Conservation (phyloP, 2,888 invertebrate genomes). For the Drosophila austrosaltans region DNA sequence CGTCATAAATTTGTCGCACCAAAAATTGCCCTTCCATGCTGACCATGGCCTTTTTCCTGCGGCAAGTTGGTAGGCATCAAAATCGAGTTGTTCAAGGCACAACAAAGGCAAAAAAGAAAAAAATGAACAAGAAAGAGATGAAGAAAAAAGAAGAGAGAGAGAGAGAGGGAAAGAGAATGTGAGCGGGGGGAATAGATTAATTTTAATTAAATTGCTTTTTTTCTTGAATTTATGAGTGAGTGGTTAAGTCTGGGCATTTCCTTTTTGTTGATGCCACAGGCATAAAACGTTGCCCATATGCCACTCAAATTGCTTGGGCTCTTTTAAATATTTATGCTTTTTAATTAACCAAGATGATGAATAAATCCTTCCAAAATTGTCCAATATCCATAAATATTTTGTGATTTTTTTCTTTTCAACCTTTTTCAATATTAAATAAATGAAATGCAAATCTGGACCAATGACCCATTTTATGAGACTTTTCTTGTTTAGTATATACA, state of each 20-base stretch:
- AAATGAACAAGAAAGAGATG: conserved; percentile 46
- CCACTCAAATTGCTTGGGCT: conserved; percentile 29
- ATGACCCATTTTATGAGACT: background rate
- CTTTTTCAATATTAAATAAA: background rate
- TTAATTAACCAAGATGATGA: conserved; percentile 47
- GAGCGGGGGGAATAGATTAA: conserved; percentile 67
- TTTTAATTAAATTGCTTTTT: conserved; percentile 77
- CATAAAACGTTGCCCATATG: conserved; percentile 34
- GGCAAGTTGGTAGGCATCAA: conserved; percentile 46
- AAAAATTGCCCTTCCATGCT: conserved; percentile 97
- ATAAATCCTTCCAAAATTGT: conserved; percentile 36
- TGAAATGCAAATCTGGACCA: background rate
- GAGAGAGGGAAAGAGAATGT: conserved; percentile 18
- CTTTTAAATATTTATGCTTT: conserved; percentile 47
- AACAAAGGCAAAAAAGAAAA: conserved; percentile 40
- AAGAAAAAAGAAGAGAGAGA: conserved; percentile 18
- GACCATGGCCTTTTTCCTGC: conserved; percentile 95
- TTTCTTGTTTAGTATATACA: background rate
- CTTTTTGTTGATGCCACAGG: conserved; percentile 14
- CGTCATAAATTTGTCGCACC: conserved; percentile 97
- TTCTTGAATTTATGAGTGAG: conserved; percentile 53
- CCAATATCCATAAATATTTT: conserved; percentile 8
- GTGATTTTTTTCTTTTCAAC: background rate
- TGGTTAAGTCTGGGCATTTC: conserved; percentile 31
- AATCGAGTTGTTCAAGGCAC: conserved; percentile 33